These are phyloP conservation scores for Dasyornis broadbenti DNA, from an alignment of 2,113 vertebrate species.

Conservation along the genomic window DNA sequence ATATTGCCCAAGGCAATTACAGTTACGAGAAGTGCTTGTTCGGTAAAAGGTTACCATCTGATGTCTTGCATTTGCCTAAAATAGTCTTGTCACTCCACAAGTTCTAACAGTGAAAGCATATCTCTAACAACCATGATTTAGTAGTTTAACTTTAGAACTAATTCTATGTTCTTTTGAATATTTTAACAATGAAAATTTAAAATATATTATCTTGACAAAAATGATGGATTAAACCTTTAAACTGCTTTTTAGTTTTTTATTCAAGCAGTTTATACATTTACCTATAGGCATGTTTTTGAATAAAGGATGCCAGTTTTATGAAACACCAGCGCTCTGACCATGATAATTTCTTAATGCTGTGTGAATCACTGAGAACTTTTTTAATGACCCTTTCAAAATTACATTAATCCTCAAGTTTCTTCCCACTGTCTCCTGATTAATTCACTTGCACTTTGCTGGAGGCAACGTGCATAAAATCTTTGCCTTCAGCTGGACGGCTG, in stretches of 20 bases:
- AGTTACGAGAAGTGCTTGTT: slow-evolving; percentile 37
- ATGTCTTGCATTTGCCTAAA: slow-evolving; percentile 13
- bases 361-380: not conserved
- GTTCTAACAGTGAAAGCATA: not conserved
- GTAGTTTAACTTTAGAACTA: not conserved
- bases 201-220: not conserved
- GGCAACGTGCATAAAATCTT: not conserved
- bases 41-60: slow-evolving; percentile 60
- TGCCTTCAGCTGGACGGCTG: not conserved
- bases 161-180: not conserved
- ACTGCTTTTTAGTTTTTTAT: not conserved
- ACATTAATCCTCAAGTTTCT: not conserved
- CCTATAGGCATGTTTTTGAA: not conserved
- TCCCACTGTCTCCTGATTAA: not conserved
- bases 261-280: not conserved
- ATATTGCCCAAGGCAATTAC: slow-evolving; percentile 44
- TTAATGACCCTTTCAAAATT: not conserved
- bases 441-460: not conserved
- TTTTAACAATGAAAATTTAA: not conserved
- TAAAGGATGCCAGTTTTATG: not conserved
- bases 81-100: slow-evolving; percentile 22
- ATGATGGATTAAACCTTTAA: not conserved
- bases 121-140: slow-evolving; percentile 33
- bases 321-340: not conserved
- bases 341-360: not conserved